phyloP scores from a whole-genome alignment of 2,888 invertebrate species.

The Buathra laborator region DNA sequence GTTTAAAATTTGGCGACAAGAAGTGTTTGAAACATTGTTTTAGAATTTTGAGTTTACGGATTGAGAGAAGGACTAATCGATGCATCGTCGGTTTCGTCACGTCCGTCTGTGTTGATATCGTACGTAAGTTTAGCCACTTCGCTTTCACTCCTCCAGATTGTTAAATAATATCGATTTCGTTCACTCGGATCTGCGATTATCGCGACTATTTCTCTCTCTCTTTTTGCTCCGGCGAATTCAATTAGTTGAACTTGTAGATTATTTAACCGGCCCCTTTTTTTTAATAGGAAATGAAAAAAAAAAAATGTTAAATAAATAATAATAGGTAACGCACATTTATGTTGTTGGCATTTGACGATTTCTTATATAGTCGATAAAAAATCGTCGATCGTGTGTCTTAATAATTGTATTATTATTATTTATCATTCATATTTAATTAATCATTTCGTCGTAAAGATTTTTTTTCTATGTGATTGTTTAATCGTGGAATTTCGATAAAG shows the following conservation, averaged over 20 bases:
- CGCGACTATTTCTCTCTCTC: constrained; percentile 6
- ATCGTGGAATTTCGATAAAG: background rate
- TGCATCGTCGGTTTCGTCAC: constrained; percentile 41
- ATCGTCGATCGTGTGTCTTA: constrained; percentile 40
- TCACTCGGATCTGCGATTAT: constrained; percentile 31
- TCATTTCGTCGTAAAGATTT: constrained; percentile 25
- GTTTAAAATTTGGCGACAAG: constrained; percentile 91
- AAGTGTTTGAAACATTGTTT: constrained; percentile 89
- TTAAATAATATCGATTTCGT: constrained; percentile 40
- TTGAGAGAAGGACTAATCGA: constrained; percentile 30
- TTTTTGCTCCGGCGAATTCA: constrained; percentile 33
- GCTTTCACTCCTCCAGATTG: background rate
- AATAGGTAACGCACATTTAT: constrained; percentile 53
- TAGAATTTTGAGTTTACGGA: constrained; percentile 46
- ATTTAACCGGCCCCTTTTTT: constrained; percentile 20
- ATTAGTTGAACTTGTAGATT: constrained; percentile 29
- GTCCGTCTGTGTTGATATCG: constrained; percentile 51
- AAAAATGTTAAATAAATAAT: background rate
- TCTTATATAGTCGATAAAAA: constrained; percentile 20
- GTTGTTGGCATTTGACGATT: constrained; percentile 61
- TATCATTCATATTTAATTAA: constrained; percentile 33
- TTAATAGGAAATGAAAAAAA: constrained; percentile 17
- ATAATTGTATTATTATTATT: constrained; percentile 39
- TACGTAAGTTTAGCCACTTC: constrained; percentile 26
- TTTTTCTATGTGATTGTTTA: constrained; percentile 37